Conservation (phyloP, 2,888 invertebrate species). For the Aromia moschata region DNA sequence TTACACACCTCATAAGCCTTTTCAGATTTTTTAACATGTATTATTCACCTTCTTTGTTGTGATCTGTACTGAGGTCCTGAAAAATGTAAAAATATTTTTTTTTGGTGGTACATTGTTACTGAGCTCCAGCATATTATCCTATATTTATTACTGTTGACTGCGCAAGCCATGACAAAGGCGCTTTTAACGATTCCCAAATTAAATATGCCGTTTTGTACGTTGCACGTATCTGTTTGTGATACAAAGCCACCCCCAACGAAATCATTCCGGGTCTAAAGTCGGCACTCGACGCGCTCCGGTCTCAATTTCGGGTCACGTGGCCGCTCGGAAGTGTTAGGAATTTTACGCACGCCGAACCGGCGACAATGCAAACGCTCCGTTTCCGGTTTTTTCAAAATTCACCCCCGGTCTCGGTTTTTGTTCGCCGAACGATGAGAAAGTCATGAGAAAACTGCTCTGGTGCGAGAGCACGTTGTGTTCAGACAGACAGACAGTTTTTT, state of each 20-base stretch:
- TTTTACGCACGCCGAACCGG: slow-evolving; percentile 33
- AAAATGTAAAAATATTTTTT: too few species aligned
- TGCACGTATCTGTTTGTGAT: background rate
- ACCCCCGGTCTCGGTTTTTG: too few species aligned
- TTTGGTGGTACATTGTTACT: too few species aligned
- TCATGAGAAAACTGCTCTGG: too few species aligned
- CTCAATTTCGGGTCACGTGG: slow-evolving; percentile 29
- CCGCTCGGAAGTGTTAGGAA: slow-evolving; percentile 36
- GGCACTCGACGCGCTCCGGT: background rate
- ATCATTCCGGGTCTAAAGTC: background rate
- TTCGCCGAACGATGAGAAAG: too few species aligned
- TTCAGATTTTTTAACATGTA: background rate
- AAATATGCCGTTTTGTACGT: too few species aligned
- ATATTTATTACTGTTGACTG: too few species aligned
- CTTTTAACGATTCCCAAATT: background rate
- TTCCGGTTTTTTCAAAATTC: slow-evolving; percentile 12
- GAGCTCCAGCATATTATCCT: too few species aligned
- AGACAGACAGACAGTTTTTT: too few species aligned
- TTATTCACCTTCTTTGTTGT: background rate
- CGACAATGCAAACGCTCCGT: slow-evolving; percentile 21
- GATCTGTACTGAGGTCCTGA: background rate
- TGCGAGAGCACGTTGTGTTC: too few species aligned
- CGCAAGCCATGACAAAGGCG: background rate
- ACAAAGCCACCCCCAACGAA: slow-evolving; percentile 2
- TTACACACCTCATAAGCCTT: background rate